Percentiles rank a stretch among this genome's conserved stretches.
These are phyloP conservation scores for Iphiclides podalirius DNA, from an alignment of 2,888 invertebrate genomes.

Conservation along the genomic window DNA sequence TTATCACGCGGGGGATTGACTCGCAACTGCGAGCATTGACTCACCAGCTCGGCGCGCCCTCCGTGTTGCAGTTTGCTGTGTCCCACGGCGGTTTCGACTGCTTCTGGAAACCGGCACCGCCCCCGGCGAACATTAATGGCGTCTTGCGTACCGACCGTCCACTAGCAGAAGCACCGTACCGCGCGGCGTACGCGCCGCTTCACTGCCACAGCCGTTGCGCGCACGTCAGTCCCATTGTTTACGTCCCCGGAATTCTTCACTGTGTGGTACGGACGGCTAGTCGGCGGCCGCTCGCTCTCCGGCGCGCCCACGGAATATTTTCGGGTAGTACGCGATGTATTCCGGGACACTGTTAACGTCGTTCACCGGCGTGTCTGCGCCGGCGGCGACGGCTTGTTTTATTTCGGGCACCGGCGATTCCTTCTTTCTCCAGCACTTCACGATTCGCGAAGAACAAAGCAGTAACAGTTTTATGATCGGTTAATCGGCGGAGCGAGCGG, in stretches of 20 bases:
- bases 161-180: conserved; percentile 25
- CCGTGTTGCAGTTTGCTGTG: conserved; percentile 42
- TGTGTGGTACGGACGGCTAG: conserved; percentile 25
- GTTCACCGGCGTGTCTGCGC: conserved; percentile 41
- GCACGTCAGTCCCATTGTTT: conserved; percentile 34
- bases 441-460: conserved; percentile 43
- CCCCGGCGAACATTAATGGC: conserved; percentile 64
- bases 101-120: conserved; percentile 69
- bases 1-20: too few species aligned
- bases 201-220: conserved; percentile 3
- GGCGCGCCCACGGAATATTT: conserved; percentile 40
- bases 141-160: conserved; percentile 26
- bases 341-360: conserved; percentile 40
- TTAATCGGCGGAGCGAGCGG: conserved; percentile 33
- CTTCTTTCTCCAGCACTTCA: conserved; percentile 32
- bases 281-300: conserved; percentile 31
- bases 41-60: conserved; percentile 56
- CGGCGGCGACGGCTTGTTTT: conserved; percentile 43
- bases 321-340: conserved; percentile 41
- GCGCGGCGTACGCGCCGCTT: conserved; percentile 15
- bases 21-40: too few species aligned
- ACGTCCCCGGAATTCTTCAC: conserved; percentile 23
- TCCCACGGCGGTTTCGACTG: conserved; percentile 71
- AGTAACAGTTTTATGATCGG: conserved; percentile 37
- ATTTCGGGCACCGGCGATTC: conserved; percentile 42